phyloP scores from a whole-genome alignment of 2,888 invertebrate species.

The Leptinotarsa tumamoca region DNA sequence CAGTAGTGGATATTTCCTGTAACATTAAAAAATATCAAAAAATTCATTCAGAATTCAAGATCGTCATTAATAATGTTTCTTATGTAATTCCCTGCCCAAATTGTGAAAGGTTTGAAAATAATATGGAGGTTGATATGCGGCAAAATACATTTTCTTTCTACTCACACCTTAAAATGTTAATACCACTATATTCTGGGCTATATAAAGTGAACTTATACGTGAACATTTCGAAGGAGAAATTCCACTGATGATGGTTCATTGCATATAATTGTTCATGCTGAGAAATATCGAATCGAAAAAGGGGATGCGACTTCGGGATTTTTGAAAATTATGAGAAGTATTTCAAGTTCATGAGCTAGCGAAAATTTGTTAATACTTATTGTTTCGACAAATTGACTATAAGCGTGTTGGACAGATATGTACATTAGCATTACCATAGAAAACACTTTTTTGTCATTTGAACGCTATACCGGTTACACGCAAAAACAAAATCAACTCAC shows the following conservation, averaged over 20 bases:
- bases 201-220: too few species aligned
- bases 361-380: slow-evolving; percentile 52
- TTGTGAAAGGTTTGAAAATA: too few species aligned
- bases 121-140: too few species aligned
- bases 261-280: neutral
- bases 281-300: neutral
- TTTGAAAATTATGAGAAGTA: neutral
- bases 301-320: neutral
- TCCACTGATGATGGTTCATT: too few species aligned
- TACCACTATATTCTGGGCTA: too few species aligned
- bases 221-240: too few species aligned
- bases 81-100: too few species aligned
- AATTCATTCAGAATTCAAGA: too few species aligned
- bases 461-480: slow-evolving; percentile 29
- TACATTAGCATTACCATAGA: slow-evolving; percentile 49
- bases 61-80: too few species aligned
- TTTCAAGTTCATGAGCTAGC: slow-evolving; percentile 34
- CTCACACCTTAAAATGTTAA: too few species aligned
- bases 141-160: too few species aligned
- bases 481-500: neutral
- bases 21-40: neutral
- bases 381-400: slow-evolving; percentile 64
- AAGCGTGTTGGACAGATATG: slow-evolving; percentile 63
- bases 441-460: slow-evolving; percentile 45
- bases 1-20: neutral